phyloP scores from a whole-genome alignment of 2,113 vertebrate genomes.

The Eurystomus gularis region DNA sequence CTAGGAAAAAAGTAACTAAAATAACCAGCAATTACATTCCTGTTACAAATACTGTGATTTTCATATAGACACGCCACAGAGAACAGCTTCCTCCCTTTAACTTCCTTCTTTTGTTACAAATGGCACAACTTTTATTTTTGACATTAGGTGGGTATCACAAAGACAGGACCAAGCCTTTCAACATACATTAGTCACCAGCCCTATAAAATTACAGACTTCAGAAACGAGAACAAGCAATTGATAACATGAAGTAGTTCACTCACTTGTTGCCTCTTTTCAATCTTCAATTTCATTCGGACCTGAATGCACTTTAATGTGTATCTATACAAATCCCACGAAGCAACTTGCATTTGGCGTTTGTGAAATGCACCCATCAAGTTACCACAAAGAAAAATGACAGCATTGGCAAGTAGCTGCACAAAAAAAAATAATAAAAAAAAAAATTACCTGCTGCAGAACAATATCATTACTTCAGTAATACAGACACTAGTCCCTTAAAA shows the following conservation, averaged over 20 bases:
- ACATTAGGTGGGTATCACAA: background rate
- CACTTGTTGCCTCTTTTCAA: slow-evolving; percentile 97
- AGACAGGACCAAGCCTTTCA: background rate
- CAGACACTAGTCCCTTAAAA: background rate
- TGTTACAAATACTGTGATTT: background rate
- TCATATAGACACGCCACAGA: background rate
- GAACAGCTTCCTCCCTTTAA: background rate
- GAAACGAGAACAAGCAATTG: background rate
- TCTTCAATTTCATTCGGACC: slow-evolving; percentile 91
- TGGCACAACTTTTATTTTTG: slow-evolving; percentile 2
- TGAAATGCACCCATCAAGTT: slow-evolving; percentile 91
- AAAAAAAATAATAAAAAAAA: slow-evolving; percentile 3
- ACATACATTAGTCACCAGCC: background rate
- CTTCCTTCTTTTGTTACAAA: slow-evolving; percentile 48
- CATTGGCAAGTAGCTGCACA: slow-evolving; percentile 86
- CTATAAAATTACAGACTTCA: background rate
- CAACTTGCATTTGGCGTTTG: slow-evolving; percentile 92
- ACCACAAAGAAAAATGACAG: slow-evolving; percentile 88
- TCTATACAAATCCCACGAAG: slow-evolving; percentile 88
- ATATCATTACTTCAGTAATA: background rate
- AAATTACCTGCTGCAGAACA: background rate
- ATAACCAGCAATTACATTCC: background rate
- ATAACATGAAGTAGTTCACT: background rate
- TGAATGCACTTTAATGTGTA: slow-evolving; percentile 90
- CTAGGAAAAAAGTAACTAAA: background rate